These are phyloP conservation scores for Tokudaia tokunoshimensis DNA, from an alignment of 2,797 vertebrate genomes.

Conservation along the genomic window DNA sequence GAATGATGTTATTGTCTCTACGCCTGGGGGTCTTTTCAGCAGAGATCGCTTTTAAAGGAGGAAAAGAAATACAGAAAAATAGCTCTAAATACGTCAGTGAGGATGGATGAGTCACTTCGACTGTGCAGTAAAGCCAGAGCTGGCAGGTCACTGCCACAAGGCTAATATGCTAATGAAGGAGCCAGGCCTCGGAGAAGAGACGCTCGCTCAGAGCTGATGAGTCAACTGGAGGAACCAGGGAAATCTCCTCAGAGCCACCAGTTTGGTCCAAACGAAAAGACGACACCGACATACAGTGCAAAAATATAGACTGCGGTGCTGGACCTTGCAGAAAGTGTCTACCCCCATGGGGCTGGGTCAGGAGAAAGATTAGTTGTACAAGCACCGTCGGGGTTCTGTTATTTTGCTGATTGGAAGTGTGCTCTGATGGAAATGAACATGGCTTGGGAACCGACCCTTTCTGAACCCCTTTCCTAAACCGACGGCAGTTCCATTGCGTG, in stretches of 20 bases:
- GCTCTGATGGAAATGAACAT: too few relatives aligned
- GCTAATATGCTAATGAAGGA: background rate
- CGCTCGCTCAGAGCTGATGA: fast-evolving
- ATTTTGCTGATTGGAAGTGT: background rate
- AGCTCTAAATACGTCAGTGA: slow-evolving; percentile 64
- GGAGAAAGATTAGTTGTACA: background rate
- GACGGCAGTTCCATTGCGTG: background rate
- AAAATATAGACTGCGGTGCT: fast-evolving
- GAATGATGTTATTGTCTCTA: slow-evolving; percentile 80
- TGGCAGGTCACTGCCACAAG: background rate
- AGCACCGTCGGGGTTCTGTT: background rate
- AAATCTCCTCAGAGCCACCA: background rate
- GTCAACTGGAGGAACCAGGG: background rate
- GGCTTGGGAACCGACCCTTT: background rate
- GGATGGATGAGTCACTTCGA: background rate
- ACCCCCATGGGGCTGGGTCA: fast-evolving
- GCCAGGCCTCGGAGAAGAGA: background rate
- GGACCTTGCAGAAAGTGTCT: background rate
- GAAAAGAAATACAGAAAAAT: slow-evolving; percentile 62
- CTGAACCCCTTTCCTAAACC: background rate
- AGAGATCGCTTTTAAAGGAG: slow-evolving; percentile 69
- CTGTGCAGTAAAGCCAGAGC: background rate
- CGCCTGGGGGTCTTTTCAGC: slow-evolving; percentile 80
- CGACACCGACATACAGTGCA: fast-evolving
- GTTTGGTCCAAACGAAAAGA: background rate